phyloP scores from a whole-genome alignment of 2,113 vertebrate species.

The Salvator merianae region DNA sequence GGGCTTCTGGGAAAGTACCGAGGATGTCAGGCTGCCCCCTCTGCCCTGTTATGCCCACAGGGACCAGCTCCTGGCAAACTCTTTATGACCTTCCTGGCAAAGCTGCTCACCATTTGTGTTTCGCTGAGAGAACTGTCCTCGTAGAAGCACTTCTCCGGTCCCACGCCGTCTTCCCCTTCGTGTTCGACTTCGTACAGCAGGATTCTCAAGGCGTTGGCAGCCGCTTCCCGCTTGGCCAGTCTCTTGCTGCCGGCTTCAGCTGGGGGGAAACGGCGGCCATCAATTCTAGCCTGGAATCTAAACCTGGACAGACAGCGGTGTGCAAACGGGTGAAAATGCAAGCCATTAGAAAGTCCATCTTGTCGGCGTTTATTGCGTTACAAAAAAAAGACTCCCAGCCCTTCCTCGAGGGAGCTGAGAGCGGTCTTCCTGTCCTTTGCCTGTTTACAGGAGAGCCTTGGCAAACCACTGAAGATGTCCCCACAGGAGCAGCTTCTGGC shows the following conservation, averaged over 20 bases:
- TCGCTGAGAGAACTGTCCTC: not conserved
- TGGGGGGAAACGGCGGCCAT: constrained; percentile 84
- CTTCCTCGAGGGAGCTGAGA: not conserved
- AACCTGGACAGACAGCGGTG: constrained; percentile 77
- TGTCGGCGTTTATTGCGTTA: too few relatives aligned
- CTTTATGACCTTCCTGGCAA: accelerated
- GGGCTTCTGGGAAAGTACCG: not conserved
- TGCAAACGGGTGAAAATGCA: not conserved
- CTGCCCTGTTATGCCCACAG: not conserved
- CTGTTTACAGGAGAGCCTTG: too few relatives aligned
- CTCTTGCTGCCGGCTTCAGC: constrained; percentile 95
- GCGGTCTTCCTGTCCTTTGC: too few relatives aligned
- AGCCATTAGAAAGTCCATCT: not conserved
- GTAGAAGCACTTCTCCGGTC: not conserved
- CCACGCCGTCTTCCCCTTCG: constrained; percentile 64
- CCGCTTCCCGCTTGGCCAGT: constrained; percentile 92
- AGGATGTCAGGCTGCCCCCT: not conserved
- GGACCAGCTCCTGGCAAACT: not conserved
- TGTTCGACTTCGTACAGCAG: constrained; percentile 82
- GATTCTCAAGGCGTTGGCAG: constrained; percentile 83
- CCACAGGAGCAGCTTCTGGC: too few relatives aligned
- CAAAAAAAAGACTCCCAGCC: too few relatives aligned
- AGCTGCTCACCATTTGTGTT: constrained; percentile 27
- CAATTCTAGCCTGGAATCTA: constrained; percentile 92
- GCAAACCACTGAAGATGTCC: too few relatives aligned